phyloP scores from a whole-genome alignment of 2,888 invertebrate species.

The Diarsia rubi region DNA sequence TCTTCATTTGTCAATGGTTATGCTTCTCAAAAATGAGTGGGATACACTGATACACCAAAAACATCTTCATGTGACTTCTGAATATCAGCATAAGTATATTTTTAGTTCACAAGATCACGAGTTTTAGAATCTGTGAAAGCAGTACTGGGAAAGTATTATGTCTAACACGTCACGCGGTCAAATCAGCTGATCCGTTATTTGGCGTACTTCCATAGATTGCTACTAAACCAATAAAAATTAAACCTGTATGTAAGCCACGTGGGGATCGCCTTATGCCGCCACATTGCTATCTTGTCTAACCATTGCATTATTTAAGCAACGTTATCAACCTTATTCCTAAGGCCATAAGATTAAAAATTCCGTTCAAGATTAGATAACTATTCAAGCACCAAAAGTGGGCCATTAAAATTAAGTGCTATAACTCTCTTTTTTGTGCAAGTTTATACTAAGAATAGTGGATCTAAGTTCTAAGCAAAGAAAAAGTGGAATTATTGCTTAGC shows the following conservation, averaged over 20 bases:
- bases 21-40: slow-evolving; percentile 31
- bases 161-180: slow-evolving; percentile 75
- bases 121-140: slow-evolving; percentile 35
- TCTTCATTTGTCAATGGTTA: slow-evolving; percentile 11
- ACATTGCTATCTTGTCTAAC: slow-evolving; percentile 16
- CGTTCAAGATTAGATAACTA: slow-evolving; percentile 61
- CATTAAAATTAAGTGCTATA: slow-evolving; percentile 50
- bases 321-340: slow-evolving; percentile 46
- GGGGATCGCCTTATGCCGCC: slow-evolving; percentile 36
- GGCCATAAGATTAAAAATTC: slow-evolving; percentile 41
- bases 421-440: slow-evolving; percentile 43
- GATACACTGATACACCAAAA: slow-evolving; percentile 19
- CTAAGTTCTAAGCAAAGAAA: slow-evolving; percentile 38
- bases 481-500: slow-evolving; percentile 43
- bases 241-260: slow-evolving; percentile 55
- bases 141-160: slow-evolving; percentile 46
- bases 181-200: slow-evolving; percentile 79
- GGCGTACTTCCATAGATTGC: slow-evolving; percentile 77
- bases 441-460: slow-evolving; percentile 34
- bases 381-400: slow-evolving; percentile 55
- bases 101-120: slow-evolving; percentile 56
- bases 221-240: slow-evolving; percentile 54
- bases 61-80: slow-evolving; percentile 49
- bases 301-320: background rate
- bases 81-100: slow-evolving; percentile 39